Base-by-base conservation (phyloP, 2,797 vertebrate genomes). In the Chelonia mydas region DNA sequence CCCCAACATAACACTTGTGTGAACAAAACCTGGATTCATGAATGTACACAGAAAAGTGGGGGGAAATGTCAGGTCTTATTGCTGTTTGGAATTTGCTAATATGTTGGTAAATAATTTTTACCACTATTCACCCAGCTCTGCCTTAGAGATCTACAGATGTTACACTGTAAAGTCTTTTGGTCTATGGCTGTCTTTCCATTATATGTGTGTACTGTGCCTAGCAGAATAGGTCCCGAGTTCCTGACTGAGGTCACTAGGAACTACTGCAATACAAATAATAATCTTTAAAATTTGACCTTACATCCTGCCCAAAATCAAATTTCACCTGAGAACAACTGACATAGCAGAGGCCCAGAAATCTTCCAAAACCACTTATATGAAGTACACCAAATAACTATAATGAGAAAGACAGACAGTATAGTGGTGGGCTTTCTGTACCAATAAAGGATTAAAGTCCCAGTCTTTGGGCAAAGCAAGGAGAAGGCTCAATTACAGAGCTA, bases 21-120 rank as follows among this genome's bases (percentile, higher is more conserved):
- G 92, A 96, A 96, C 87, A 96, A 93, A 93, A 95, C 92, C 72
- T 49, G 16, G 50, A 84, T 83, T 94, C 2, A 85, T 88, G 6
- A 87, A 90, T 81, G 50, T 86, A 54, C 15, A 72, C 25, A 88
- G 53, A 80, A 88, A 92, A 96, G 81, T 83, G 0, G 0, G 15
- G 10, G 19, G 33, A 93, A 53, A 94, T 76, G 81, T 88, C 83
- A 89, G 27, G 50, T 87, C 2, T 96, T 28, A 25, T 79, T 83
- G 53, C 33, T 59, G 86, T 81, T 96, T 88, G 95, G n/a, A 77
- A 45, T 90, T 65, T 11, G 11, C 41, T 53, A 53, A 8, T 37
- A 49, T 4, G 21, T 74, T 92, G 51, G 59, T 47, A 85, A 37
- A 65, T 47, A 83, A 88, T 28, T 23, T 5, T 53, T 28, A 85